Conservation (phyloP, 2,888 invertebrate genomes). For the Rutpela maculata region DNA sequence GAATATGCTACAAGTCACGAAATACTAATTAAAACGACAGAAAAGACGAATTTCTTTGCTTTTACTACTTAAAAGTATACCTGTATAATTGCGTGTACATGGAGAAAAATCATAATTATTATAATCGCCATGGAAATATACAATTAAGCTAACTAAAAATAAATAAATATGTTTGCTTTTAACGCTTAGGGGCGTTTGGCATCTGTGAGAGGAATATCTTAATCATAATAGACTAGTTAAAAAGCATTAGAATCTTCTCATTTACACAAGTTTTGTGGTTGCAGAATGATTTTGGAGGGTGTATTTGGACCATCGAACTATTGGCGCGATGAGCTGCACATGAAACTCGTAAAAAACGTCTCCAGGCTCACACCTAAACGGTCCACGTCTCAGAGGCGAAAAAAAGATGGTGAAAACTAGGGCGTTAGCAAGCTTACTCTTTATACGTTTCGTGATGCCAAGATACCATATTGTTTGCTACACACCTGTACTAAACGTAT, state of each 20-base stretch:
- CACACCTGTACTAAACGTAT: no score
- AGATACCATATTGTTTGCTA: no score
- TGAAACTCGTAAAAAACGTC: no score
- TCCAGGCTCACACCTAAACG: no score
- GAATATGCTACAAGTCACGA: slow-evolving; percentile 24
- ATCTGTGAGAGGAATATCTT: not conserved
- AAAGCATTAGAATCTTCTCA: not conserved
- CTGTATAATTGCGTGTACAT: not conserved
- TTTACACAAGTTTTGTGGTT: no score
- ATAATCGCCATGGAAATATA: not conserved
- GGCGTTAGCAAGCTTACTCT: no score
- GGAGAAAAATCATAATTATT: not conserved
- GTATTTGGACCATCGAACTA: no score
- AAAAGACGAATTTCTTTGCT: slow-evolving; percentile 16
- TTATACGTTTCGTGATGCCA: no score
- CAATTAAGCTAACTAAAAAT: not conserved
- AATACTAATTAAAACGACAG: slow-evolving; percentile 11
- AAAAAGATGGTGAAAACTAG: no score
- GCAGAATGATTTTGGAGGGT: no score
- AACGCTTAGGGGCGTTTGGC: not conserved
- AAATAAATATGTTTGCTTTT: not conserved
- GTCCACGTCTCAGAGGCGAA: no score
- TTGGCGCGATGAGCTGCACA: no score
- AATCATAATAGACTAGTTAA: not conserved
- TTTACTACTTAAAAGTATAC: slow-evolving; percentile 1